phyloP scores from a whole-genome alignment of 2,797 vertebrate genomes.

The Passerculus sandwichensis region DNA sequence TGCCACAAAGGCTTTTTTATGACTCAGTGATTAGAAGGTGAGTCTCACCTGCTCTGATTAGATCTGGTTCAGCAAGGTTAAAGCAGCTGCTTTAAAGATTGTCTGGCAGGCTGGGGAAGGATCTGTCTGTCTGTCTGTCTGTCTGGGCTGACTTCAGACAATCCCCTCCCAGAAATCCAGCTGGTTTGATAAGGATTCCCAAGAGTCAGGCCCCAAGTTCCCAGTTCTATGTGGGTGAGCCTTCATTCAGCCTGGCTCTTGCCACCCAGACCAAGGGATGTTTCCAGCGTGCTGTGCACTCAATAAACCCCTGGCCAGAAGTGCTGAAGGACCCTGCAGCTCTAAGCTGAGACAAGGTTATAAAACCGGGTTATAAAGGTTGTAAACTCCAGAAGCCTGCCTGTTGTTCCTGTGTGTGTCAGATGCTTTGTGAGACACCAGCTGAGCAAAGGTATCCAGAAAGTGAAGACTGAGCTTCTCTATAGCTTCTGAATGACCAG shows the following conservation, averaged over 20 bases:
- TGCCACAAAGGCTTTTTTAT: not conserved
- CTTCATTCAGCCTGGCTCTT: not conserved
- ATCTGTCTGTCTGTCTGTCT: conserved; percentile 25
- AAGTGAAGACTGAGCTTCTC: not conserved
- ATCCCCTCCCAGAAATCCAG: not conserved
- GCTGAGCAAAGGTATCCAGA: not conserved
- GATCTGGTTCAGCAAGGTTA: conserved; percentile 31
- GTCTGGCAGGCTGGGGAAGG: not conserved
- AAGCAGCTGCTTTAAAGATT: not conserved
- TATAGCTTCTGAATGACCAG: not conserved
- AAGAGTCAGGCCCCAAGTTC: not conserved
- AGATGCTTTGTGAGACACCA: not conserved
- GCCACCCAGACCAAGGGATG: rapidly evolving
- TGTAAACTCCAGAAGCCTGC: not conserved
- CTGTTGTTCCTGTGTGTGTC: not conserved
- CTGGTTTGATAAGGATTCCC: not conserved
- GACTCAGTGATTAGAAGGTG: not conserved
- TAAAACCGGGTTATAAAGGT: not conserved
- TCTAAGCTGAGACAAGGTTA: not conserved
- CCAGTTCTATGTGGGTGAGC: not conserved
- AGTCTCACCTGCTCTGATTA: conserved; percentile 12
- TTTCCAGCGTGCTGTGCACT: not conserved
- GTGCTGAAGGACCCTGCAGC: not conserved
- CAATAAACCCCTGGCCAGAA: not conserved
- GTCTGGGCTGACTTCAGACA: not conserved